phyloP scores from a whole-genome alignment of 2,113 vertebrate genomes.

The Nanorana parkeri region DNA sequence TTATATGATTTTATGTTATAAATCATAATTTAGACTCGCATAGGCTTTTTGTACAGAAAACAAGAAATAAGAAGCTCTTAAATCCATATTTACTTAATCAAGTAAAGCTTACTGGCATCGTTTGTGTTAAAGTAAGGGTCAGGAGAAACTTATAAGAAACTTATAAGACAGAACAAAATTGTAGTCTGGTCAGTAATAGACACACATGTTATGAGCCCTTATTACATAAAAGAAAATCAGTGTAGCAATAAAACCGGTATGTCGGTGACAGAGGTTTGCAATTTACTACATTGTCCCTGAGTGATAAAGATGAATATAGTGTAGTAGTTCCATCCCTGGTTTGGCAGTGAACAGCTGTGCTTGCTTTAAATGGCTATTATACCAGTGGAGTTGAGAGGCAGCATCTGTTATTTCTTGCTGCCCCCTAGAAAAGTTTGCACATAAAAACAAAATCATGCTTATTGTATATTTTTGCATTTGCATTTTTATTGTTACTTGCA shows the following conservation, averaged over 20 bases:
- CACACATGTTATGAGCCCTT: constrained; percentile 2
- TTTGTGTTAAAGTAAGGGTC: background rate
- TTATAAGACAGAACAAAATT: background rate
- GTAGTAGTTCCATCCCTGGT: background rate
- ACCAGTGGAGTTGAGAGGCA: background rate
- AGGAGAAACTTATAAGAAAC: background rate
- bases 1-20: too few species aligned
- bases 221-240: background rate
- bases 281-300: constrained; percentile 16
- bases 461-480: background rate
- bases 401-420: constrained; percentile 20
- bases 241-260: constrained; percentile 15
- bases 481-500: background rate
- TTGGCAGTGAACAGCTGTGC: constrained; percentile 25
- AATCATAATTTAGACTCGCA: too few species aligned
- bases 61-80: too few species aligned
- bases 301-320: background rate
- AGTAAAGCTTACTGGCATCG: background rate
- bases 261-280: constrained; percentile 7
- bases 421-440: background rate
- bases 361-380: constrained; percentile 14
- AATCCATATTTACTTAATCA: too few species aligned
- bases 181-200: background rate
- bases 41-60: too few species aligned
- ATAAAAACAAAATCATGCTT: background rate